phyloP scores from a whole-genome alignment of 1,140 invertebrate genomes.

The Drosophila arizonae region DNA sequence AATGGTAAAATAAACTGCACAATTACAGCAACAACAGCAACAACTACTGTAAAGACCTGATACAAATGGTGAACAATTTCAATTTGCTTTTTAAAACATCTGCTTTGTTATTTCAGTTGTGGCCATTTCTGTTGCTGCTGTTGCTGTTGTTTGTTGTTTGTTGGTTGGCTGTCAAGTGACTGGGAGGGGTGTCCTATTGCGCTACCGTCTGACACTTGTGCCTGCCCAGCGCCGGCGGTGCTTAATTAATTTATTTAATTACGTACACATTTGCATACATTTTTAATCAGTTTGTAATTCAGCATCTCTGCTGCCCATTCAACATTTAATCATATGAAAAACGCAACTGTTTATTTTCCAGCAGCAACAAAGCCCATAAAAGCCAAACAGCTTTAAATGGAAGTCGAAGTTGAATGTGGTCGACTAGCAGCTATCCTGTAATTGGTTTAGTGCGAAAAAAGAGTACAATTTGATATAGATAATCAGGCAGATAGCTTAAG shows the following conservation, averaged over 20 bases:
- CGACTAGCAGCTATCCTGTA: neutral
- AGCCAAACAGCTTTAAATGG: conserved; percentile 4
- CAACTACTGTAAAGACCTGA: conserved; percentile 23
- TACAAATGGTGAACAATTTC: conserved; percentile 55
- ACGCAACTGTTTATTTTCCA: conserved; percentile 51
- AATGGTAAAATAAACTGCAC: conserved; percentile 60
- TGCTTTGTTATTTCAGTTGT: conserved; percentile 57
- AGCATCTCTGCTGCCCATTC: conserved; percentile 38
- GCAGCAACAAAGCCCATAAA: conserved; percentile 12
- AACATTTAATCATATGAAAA: conserved; percentile 41
- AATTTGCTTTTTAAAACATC: conserved; percentile 39
- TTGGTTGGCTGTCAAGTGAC: conserved; percentile 41
- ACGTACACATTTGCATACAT: conserved; percentile 70
- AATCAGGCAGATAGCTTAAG: too few species aligned
- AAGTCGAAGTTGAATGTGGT: neutral
- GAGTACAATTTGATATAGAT: neutral
- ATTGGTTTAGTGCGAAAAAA: neutral
- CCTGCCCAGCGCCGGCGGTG: conserved; percentile 22
- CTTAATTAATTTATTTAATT: conserved; percentile 82
- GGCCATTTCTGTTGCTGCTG: conserved; percentile 27
- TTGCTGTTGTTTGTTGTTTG: conserved; percentile 22
- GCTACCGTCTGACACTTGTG: neutral
- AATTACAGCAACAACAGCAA: conserved; percentile 39
- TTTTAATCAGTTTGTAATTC: conserved; percentile 68
- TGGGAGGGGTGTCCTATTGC: neutral